Evolutionary conservation across 2,888 invertebrate species (phyloP), one percentile per base, ranked within the genome.

Genomic region (Heliconius charithonia): DNA sequence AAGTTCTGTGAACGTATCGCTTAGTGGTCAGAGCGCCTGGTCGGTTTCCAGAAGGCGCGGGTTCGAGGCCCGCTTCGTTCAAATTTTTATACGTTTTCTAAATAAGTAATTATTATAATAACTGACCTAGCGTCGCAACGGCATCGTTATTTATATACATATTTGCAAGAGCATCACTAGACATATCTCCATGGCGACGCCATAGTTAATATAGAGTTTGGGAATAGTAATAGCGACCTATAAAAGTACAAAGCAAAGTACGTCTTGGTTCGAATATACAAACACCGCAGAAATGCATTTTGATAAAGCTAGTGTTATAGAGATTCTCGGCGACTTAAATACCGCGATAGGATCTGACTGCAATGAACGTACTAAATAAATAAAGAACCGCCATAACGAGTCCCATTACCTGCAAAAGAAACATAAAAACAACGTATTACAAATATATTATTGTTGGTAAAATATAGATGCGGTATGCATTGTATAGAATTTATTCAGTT

Each of bases 281-380:
- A 25, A 45, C 51, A 72, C 32, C 80, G 45, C 22, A 27, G 41
- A 72, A 74, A 74, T 62, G 45, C n/a, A 63, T 16, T 78, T 78
- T 25, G 7, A 59, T 32, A 32, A 72, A 56, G n/a, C 32, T 56
- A 32, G 25, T 16, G 3, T 25, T n/a, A 19, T 25, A n/a, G 9
- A n/a, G 7, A 13, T 37, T n/a, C 16, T 25, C 9, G 32, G 2
- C n/a, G 22, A 59, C 88, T 78, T 93, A 95, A 83, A 97, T 95
- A 82, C 97, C 97, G 87, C 97, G 96, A 93, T 98, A 98, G 37
- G 96, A 96, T 83, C 97, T 96, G 86, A 97, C 96, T 56, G 98
- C 98, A 84, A 97, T 95, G 85, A 97, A 96, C 45, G 97, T 96
- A 88, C 98, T 98, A 73, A 97, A 85, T 69, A 97, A 93, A 89